Evolutionary conservation across 53 echinoderm and acorn worm species (phyloP), one percentile per base, ranked within the genome.

Genomic region (Stichopus horrens): DNA sequence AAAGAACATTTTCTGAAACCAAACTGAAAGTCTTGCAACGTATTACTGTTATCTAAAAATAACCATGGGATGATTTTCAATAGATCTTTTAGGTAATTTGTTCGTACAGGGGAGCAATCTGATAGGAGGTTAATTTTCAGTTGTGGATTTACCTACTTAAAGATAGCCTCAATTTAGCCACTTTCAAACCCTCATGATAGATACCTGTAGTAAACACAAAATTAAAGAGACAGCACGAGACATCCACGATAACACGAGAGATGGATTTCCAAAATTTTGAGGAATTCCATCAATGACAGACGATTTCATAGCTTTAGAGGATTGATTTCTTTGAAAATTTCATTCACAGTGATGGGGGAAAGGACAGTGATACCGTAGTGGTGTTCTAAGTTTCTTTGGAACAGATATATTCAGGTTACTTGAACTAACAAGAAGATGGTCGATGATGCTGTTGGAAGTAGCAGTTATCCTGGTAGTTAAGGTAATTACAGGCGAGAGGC

Each of bases 241-340:
- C 68, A 14, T 1, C 13, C 13, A 67, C 68, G n/a, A 67, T 67
- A 14, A 67, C 68, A 67, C 3, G 68, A 11, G 68, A 76, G 76
- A n/a, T 19, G 4, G 76, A 76, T 22, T 76, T 76, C 76, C 76
- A 76, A 76, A 76, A 0, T 8, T 76, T 76, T 5, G 76, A 76
- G 19, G 51, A 76, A 76, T n/a, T 5, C 76, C 76, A 76, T 76
- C 76, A 23, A 37, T 22, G 51, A 20, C 21, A 20, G 76, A 22
- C 51, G 21, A 76, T 22, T 76, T 76, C 14, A 9, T 1, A 76
- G 2, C 2, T 21, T 21, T 76, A 76, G 68, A 67, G 3, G 1
- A 67, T 67, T 67, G 1, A 67, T 67, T 67, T 67, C 68, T 1
- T 67, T 67, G n/a, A 1, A n/a, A 67, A 67, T 67, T 67, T 67